Conservation (phyloP, 2,797 vertebrate genomes). For the Pangasius mekongensis region DNA sequence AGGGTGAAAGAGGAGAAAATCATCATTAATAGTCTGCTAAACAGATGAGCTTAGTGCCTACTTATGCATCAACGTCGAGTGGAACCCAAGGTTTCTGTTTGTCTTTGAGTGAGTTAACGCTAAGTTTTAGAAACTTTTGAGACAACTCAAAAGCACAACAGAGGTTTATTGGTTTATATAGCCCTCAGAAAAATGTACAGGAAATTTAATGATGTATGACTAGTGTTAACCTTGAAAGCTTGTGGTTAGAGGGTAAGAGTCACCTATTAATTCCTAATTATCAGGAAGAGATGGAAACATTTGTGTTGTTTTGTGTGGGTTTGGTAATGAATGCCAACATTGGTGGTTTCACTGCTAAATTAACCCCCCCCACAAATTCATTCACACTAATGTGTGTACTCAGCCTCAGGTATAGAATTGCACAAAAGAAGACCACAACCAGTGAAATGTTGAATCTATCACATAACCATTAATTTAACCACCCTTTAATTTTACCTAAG, state of each 20-base stretch:
- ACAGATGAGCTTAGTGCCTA: constrained; percentile 58
- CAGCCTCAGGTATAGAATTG: background rate
- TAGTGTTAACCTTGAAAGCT: constrained; percentile 22
- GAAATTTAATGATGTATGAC: constrained; percentile 42
- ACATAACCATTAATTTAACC: background rate
- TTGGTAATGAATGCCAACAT: constrained; percentile 33
- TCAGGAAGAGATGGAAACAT: constrained; percentile 23
- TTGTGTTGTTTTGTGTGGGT: constrained; percentile 16
- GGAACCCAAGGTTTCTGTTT: constrained; percentile 38
- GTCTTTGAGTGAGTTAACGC: background rate
- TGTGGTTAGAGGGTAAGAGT: constrained; percentile 17
- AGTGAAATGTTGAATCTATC: background rate
- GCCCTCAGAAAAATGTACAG: constrained; percentile 23
- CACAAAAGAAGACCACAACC: background rate
- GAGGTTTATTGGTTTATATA: constrained; percentile 49
- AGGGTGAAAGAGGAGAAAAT: constrained; percentile 50
- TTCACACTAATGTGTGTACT: constrained; percentile 28
- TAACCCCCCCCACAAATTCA: constrained; percentile 24
- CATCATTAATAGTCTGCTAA: constrained; percentile 68
- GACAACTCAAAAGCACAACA: background rate
- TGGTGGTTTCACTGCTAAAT: constrained; percentile 37
- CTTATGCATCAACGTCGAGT: constrained; percentile 55
- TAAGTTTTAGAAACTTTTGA: background rate
- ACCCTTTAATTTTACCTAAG: background rate
- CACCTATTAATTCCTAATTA: constrained; percentile 38